A percentile compares a stretch with the other conserved stretches of the same genome.
phyloP scores from a whole-genome alignment of 2,888 invertebrate species.

The Seira musarum region DNA sequence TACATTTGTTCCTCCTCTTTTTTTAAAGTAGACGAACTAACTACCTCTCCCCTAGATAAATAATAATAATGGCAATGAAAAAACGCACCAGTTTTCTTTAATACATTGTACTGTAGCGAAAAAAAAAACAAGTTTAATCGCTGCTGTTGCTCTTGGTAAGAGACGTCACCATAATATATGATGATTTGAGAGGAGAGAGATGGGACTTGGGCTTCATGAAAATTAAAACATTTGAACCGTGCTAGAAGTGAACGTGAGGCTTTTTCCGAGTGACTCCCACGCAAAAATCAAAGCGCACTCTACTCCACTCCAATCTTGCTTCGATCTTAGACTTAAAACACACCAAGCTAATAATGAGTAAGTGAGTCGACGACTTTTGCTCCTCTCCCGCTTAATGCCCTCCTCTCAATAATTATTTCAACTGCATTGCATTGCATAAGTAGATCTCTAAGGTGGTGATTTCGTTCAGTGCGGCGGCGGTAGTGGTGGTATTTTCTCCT shows the following conservation, averaged over 20 bases:
- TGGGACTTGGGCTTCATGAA: not conserved
- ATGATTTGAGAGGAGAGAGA: no score
- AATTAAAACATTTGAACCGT: conserved; percentile 12
- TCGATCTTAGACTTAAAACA: not conserved
- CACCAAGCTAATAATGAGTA: not conserved
- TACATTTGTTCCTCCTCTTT: not conserved
- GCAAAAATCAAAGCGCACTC: conserved; percentile 11
- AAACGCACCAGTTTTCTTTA: conserved; percentile 8
- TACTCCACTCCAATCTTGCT: not conserved
- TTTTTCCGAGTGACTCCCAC: conserved; percentile 31
- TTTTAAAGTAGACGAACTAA: not conserved
- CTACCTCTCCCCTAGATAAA: not conserved
- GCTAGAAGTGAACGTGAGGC: conserved; percentile 9
- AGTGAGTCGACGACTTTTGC: conserved; percentile 12
- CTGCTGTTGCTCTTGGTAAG: not conserved
- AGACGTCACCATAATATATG: no score
- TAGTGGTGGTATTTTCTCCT: no score
- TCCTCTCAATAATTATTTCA: not conserved
- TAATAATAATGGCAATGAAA: conserved; percentile 6
- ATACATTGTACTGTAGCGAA: not conserved
- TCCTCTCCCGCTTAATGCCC: not conserved
- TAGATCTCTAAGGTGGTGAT: not conserved
- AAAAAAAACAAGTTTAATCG: conserved; percentile 8
- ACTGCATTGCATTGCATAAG: conserved; percentile 3
- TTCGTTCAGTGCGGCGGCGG: not conserved